These are phyloP conservation scores for Ammodramus savannarum DNA, from an alignment of 2,113 vertebrate species.

Conservation along the genomic window DNA sequence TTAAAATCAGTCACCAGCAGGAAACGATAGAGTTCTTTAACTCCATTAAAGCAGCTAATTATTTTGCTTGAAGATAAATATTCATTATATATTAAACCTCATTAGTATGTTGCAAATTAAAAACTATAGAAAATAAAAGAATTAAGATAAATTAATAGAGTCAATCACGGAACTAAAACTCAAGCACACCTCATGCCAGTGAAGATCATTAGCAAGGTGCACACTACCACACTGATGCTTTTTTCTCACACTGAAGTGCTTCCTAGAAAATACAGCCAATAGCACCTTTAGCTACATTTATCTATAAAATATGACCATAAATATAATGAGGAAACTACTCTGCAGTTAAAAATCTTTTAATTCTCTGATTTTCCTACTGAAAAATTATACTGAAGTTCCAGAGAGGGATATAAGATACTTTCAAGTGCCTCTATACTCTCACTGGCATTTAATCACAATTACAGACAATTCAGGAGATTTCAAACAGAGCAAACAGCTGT, in stretches of 20 bases:
- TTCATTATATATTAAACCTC: not conserved
- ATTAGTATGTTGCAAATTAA: not conserved
- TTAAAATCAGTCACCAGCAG: not conserved
- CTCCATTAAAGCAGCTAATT: not conserved
- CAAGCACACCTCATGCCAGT: not conserved
- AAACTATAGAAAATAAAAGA: not conserved
- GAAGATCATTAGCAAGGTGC: not conserved
- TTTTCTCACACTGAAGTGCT: not conserved
- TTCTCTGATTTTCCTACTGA: not conserved
- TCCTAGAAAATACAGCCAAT: not conserved
- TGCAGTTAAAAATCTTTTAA: not conserved
- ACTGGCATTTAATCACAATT: not conserved
- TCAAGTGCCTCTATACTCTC: not conserved
- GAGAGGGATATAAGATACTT: not conserved
- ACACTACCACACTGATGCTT: not conserved
- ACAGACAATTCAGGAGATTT: not conserved
- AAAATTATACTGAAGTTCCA: not conserved
- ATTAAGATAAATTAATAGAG: not conserved
- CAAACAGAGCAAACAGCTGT: not conserved
- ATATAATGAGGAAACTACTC: not conserved
- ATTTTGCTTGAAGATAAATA: conserved; percentile 15
- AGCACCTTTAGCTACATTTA: not conserved
- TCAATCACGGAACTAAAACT: not conserved
- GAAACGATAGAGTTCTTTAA: not conserved
- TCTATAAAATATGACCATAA: not conserved